Base-by-base conservation (phyloP, 2,888 invertebrate species). In the Muscina levida region DNA sequence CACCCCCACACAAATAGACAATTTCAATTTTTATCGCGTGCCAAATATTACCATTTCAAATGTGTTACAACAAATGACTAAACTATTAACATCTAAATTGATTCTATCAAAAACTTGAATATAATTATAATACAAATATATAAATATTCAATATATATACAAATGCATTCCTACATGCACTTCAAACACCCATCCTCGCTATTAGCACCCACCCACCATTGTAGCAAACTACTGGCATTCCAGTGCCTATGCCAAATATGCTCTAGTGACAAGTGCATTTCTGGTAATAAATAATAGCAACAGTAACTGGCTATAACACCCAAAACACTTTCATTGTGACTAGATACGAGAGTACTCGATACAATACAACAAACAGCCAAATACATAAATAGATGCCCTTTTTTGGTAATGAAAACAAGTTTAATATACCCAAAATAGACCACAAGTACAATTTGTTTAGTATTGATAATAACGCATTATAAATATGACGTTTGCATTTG, bases 361-460 rank as follows among this genome's bases (percentile, higher is more conserved):
- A n/a, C n/a, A n/a, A n/a, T n/a, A n/a, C n/a, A n/a, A n/a, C n/a
- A n/a, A n/a, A n/a, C n/a, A n/a, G n/a, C n/a, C n/a, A 53, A 53
- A 51, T 51, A 56, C 79, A 79, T 70, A 77, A 73, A 70, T 57
- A 77, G 77, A 80, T 72, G 72, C 80, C 80, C 73, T 80, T 77
- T 72, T 76, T 70, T 73, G 72, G 51, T 37, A 66, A 42, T 48
- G 39, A 72, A 56, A 79, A 75, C 67, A 72, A 75, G 68, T 75
- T 68, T 46, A 4, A 44, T 65, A 11, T 65, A 46, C 5, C n/a
- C 13, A 26, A 39, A 72, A 62, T 22, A 42, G 42, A 2, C 3
- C 31, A 31, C 31, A 31, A n/a, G 31, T 31, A 31, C n/a, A n/a
- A n/a, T 31, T 31, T 8, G 8, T 5, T 5, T 31, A 31, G 31